Base-by-base conservation (phyloP, 2,888 invertebrate species). In the Stenichneumon culpator region DNA sequence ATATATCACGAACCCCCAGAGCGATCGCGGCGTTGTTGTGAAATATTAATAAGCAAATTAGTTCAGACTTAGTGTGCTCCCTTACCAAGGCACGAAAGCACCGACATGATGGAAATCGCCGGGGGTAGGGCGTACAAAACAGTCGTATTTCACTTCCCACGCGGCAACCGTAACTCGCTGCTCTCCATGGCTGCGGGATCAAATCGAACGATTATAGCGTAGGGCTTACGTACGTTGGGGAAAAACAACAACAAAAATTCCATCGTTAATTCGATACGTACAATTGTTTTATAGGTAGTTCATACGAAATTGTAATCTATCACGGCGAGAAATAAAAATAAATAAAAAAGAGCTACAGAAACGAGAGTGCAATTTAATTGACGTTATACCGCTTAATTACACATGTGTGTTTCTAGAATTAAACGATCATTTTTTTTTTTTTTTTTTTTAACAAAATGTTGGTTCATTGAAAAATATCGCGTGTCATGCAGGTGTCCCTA, bases 11-110 rank as follows among this genome's bases (percentile, higher is more conserved):
- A 89, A 88, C 90, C 92, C 91, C 88, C 86, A 89, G 90, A 91
- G 91, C 92, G 90, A 92, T 91, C 91, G 92, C 57, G 91, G 44
- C 88, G 90, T 89, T 89, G 91, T 90, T 91, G 91, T 92, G 92
- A 93, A 93, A 92, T 92, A 93, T 93, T 93, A 93, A 93, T 93
- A 93, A 93, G 92, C 93, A 93, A 93, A 93, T 93, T 93, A 92
- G 92, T 92, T 91, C 89, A 88, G 93, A 93, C 92, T 91, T 91
- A 86, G 87, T 87, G 80, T 70, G 79, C 50, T 80, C 57, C 69
- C 19, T 28, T 60, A 5, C 32, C 79, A 69, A 79, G 74, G 44
- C 50, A 67, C 81, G 70, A 78, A 80, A 80, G 75, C 79, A 75
- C 68, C 47, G 79, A 63, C 75, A 75, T 63, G 84, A 86, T 84